Base-by-base conservation (phyloP, 1,140 invertebrate species). In the Cydia pomonella region DNA sequence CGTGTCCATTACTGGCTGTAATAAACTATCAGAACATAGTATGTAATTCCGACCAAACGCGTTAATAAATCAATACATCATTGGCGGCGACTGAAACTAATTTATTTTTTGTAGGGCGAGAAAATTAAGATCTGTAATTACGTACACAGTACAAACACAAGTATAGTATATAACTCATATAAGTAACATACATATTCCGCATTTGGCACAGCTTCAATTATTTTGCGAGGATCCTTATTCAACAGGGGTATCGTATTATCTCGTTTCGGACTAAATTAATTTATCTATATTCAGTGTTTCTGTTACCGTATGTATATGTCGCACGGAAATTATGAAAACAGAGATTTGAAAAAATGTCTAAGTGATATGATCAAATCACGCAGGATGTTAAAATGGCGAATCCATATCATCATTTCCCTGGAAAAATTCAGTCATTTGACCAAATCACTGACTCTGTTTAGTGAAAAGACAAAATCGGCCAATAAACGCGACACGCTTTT, bases 121-220 rank as follows among this genome's bases (percentile, higher is more conserved):
- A 69, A 41, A 69, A 69, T 69, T 69, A 33, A 69, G 64, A 38
- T 33, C 27, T 27, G 16, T 69, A 33, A 69, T 69, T 38, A 69
- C 64, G 64, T 41, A 23, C 27, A 69, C 9, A 41, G 64, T 41
- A 23, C 27, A 69, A 2, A 41, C 16, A 59, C n/a, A 23, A 59
- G 21, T 59, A 59, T 59, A 21, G n/a, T 44, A 4, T 47, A 7
- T n/a, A 7, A n/a, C n/a, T n/a, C n/a, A n/a, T n/a, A n/a, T n/a
- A n/a, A n/a, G n/a, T n/a, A n/a, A 53, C 16, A 18, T 53, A 59
- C 53, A 59, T 59, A 59, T 59, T 59, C 53, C 53, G 21, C 21
- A 23, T 59, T 59, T 59, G 53, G 53, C 53, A 59, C 18, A 23
- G 53, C 18, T 59, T 59, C 53, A 59, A 59, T 3, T 59, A 59